Evolutionary conservation across 2,797 vertebrate genomes (phyloP).

Genomic region (Erithacus rubecula): DNA sequence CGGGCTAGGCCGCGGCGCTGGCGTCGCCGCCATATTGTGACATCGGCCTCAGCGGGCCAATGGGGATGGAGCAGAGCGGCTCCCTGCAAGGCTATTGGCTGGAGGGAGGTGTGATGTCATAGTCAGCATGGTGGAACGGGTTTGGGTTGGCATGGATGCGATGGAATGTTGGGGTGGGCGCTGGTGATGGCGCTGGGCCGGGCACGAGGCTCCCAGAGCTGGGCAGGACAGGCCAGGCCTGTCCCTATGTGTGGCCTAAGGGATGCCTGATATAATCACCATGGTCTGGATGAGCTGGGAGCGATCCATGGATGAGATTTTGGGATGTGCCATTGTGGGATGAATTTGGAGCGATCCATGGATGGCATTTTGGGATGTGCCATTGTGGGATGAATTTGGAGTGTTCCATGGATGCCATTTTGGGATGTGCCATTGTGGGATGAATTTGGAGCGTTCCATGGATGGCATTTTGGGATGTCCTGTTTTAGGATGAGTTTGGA

Average conservation of each 20-base stretch:
- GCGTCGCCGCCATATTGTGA: fast-evolving
- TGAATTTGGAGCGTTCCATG: too few species aligned
- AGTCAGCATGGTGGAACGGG: fast-evolving
- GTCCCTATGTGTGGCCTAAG: fast-evolving
- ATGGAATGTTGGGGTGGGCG: fast-evolving
- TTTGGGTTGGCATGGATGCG: background rate
- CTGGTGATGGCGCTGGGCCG: fast-evolving
- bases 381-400: too few species aligned
- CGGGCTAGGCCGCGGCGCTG: fast-evolving
- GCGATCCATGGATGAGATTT: too few species aligned
- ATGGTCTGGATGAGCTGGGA: too few species aligned
- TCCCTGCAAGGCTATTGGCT: background rate
- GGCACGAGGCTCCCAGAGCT: fast-evolving
- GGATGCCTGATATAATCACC: too few species aligned
- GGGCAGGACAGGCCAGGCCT: background rate
- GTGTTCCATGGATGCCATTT: too few species aligned
- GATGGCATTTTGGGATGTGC: too few species aligned
- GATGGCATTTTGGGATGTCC: too few species aligned
- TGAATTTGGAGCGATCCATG: fast-evolving
- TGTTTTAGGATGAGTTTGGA: too few species aligned
- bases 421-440: too few species aligned
- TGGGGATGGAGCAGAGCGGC: fast-evolving
- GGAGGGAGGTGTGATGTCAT: background rate
- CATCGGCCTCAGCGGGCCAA: background rate
- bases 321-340: too few species aligned